Evolutionary conservation across 1,140 invertebrate genomes (phyloP).

Genomic region (Solenopsis fugax): DNA sequence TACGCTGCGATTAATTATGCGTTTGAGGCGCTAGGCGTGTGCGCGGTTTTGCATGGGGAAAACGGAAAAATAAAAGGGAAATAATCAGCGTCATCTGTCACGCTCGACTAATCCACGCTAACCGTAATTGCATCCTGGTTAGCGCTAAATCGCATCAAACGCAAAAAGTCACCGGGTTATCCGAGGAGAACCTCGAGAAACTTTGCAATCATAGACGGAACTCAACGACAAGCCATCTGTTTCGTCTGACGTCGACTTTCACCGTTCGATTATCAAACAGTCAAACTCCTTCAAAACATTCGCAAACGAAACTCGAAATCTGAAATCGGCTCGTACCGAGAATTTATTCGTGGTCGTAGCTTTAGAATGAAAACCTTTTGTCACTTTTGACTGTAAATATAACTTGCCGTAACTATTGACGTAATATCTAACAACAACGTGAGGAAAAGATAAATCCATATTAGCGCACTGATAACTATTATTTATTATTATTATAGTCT

Average conservation of each 20-base stretch:
- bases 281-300: constrained; percentile 17
- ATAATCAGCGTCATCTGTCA: constrained; percentile 55
- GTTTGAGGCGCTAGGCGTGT: background rate
- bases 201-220: constrained; percentile 49
- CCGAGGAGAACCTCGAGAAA: constrained; percentile 43
- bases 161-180: constrained; percentile 50
- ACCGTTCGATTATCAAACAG: constrained; percentile 37
- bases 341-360: background rate
- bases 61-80: background rate
- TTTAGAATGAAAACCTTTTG: background rate
- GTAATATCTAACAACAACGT: background rate
- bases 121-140: constrained; percentile 57
- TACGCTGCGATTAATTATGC: constrained; percentile 27
- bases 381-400: background rate
- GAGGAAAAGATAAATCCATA: background rate
- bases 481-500: background rate
- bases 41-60: constrained; percentile 29
- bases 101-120: constrained; percentile 36
- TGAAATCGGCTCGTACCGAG: background rate
- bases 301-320: background rate
- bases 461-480: background rate
- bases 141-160: constrained; percentile 34
- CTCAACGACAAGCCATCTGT: constrained; percentile 54
- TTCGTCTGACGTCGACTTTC: constrained; percentile 59
- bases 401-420: background rate